Conservation (phyloP, 2,888 invertebrate genomes). For the Drosophila sordidula region DNA sequence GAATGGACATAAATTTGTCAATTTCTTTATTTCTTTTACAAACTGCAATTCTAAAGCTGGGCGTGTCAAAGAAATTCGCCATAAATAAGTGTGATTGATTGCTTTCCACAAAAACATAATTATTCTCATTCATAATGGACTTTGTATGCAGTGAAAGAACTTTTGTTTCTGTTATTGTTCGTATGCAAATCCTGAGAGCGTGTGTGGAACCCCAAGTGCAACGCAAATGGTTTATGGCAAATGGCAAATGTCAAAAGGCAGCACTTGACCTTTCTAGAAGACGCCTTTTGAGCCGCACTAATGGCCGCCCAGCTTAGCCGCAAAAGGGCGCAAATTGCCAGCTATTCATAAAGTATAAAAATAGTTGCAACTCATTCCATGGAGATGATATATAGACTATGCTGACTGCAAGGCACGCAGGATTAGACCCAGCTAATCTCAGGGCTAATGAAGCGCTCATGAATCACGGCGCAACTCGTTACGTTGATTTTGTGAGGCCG, state of each 20-base stretch:
- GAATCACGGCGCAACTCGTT: constrained; percentile 62
- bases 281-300: constrained; percentile 12
- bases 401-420: constrained; percentile 26
- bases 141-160: constrained; percentile 19
- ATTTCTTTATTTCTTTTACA: constrained; percentile 31
- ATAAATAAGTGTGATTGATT: constrained; percentile 48
- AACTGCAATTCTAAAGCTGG: constrained; percentile 17
- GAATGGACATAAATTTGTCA: constrained; percentile 9
- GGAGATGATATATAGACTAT: constrained; percentile 5
- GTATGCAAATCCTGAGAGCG: constrained; percentile 34
- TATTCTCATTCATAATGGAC: not conserved
- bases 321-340: constrained; percentile 30
- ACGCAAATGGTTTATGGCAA: constrained; percentile 16
- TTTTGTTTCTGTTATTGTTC: constrained; percentile 15
- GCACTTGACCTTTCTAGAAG: constrained; percentile 44
- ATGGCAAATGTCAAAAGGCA: constrained; percentile 21
- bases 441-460: constrained; percentile 57
- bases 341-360: constrained; percentile 41
- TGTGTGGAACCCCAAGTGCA: not conserved
- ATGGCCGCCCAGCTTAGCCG: constrained; percentile 10
- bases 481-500: constrained; percentile 41
- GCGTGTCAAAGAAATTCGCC: constrained; percentile 23
- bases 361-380: constrained; percentile 6
- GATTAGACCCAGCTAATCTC: constrained; percentile 32
- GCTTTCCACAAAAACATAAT: constrained; percentile 26